Conservation (phyloP, 2,113 vertebrate genomes). For the Apodemus speciosus region DNA sequence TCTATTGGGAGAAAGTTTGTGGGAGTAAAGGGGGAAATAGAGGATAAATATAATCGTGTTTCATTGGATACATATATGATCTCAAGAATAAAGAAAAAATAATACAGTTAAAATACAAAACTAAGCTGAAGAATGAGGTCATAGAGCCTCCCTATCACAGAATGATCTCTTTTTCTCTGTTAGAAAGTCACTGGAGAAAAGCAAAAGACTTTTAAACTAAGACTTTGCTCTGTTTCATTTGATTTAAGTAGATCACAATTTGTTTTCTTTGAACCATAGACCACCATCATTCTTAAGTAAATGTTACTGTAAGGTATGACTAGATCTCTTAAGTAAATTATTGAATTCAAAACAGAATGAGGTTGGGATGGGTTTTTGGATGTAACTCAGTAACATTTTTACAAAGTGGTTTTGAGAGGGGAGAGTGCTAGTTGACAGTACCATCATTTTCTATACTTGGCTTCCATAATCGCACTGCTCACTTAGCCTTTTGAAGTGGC, state of each 20-base stretch:
- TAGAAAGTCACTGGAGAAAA: neutral
- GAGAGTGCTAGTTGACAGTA: neutral
- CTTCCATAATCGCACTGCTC: neutral
- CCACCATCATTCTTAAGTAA: conserved; percentile 1
- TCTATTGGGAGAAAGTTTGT: neutral
- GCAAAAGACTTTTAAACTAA: conserved; percentile 13
- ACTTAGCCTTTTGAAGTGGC: neutral
- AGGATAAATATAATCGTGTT: neutral
- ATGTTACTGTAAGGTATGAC: conserved; percentile 29
- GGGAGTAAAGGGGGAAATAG: too few species aligned
- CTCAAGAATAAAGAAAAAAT: neutral
- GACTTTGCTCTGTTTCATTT: conserved; percentile 21
- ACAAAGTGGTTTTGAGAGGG: conserved; percentile 42
- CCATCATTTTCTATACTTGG: neutral
- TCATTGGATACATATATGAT: too few species aligned
- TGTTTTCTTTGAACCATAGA: neutral
- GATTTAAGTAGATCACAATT: conserved; percentile 31
- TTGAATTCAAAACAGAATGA: conserved; percentile 38
- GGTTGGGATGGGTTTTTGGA: neutral
- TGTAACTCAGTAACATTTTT: conserved; percentile 12
- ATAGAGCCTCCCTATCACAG: neutral
- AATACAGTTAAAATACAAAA: neutral
- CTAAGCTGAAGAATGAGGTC: neutral
- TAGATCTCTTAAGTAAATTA: conserved; percentile 26
- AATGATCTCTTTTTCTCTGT: conserved; percentile 9